Evolutionary conservation across 2,113 vertebrate genomes (phyloP), one percentile per base, ranked within the genome.

Genomic region (Lepus americanus): DNA sequence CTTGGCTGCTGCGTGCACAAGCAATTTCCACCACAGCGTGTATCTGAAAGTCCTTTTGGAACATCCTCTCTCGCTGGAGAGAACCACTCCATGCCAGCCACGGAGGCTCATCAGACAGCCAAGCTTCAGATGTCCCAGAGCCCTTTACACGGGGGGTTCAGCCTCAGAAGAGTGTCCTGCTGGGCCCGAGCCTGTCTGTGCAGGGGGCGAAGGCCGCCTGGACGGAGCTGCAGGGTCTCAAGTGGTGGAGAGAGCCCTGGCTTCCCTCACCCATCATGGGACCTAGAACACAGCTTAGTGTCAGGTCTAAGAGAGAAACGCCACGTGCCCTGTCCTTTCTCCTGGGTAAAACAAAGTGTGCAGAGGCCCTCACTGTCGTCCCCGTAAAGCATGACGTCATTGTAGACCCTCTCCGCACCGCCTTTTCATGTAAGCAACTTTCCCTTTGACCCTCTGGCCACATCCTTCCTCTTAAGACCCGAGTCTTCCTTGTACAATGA

Each of bases 41-140:
- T 81, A 93, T 96, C 81, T 87, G 39, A 90, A 96, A 94, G 33
- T 59, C 53, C 17, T 89, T 78, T 74, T 92, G 89, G 83, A 89
- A 96, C 96, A 93, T 92, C n/a, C 12, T 83, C 66, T 92, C 67
- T 90, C 78, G 19, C 36, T 9, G 12, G 59, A 12, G 85, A 22
- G 66, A 91, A 93, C 33, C 89, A 69, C 19, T 31, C 22, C 63
- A 66, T 31, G 85, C 51, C 22, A 7, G 8, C 5, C 78, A 78
- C 20, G 66, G 73, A 63, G 81, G 29, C 51, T 59, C 4, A 3
- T 86, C 72, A 63, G 49, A 17, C 83, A 70, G 55, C 81, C 51
- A 76, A 72, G 84, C 85, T 51, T 90, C 67, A 94, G 55, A 55
- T 55, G 16, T 29, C 14, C 59, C 82, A 33, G 14, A 89, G 51